Evolutionary conservation across 2,113 vertebrate genomes (phyloP).

Genomic region (Electrona antarctica): DNA sequence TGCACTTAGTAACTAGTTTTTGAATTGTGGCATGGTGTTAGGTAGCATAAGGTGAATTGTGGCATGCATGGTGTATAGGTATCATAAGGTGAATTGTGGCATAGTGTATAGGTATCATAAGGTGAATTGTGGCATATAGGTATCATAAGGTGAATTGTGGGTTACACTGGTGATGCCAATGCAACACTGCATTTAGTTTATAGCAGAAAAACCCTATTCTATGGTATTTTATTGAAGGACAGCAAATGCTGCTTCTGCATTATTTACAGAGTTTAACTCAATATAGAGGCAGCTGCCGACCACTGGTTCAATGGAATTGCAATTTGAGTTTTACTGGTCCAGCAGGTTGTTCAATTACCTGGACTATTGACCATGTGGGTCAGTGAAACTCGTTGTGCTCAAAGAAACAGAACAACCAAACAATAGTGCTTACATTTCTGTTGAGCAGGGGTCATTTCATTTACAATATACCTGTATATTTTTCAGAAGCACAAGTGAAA

Average conservation of each 20-base stretch:
- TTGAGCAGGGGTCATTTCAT: neutral
- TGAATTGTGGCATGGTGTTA: no score
- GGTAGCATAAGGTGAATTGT: no score
- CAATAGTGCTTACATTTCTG: slow-evolving; percentile 4
- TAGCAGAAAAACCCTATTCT: no score
- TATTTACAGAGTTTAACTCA: no score
- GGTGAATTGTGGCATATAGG: no score
- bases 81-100: no score
- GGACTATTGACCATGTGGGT: neutral
- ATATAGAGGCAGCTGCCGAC: neutral
- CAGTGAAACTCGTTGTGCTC: neutral
- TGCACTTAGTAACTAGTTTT: no score
- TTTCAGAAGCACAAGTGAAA: neutral
- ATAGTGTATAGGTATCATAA: no score
- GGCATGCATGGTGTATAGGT: no score
- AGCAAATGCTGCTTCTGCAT: no score
- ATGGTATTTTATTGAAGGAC: no score
- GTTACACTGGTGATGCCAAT: neutral
- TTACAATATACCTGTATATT: neutral
- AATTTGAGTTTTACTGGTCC: slow-evolving; percentile 14
- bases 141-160: neutral
- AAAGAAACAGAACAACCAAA: slow-evolving; percentile 10
- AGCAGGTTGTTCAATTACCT: slow-evolving; percentile 23
- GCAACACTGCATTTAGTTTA: neutral
- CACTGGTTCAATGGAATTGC: neutral